A percentile compares a stretch with the other conserved stretches of the same genome.
These are phyloP conservation scores for Amaurobius ferox DNA, from an alignment of 2,888 invertebrate species.

Conservation along the genomic window DNA sequence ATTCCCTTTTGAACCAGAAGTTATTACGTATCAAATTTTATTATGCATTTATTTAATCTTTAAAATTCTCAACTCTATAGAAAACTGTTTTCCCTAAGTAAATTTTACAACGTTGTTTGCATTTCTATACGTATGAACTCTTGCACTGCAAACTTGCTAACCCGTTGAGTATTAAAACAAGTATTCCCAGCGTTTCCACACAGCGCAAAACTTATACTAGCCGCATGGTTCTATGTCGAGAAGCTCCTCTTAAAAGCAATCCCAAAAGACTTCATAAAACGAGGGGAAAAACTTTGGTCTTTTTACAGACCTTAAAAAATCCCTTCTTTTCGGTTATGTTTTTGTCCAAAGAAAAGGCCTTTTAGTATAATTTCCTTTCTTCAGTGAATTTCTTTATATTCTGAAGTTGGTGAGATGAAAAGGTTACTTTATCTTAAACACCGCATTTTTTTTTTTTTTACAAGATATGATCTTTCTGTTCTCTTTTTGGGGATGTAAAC, in stretches of 20 bases:
- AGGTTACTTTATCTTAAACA: conserved; percentile 10
- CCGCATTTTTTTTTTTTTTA: background rate
- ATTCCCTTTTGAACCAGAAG: too few relatives aligned
- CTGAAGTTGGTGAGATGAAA: background rate
- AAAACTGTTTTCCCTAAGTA: too few relatives aligned
- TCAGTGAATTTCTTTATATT: background rate
- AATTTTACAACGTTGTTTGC: too few relatives aligned
- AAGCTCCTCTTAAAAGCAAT: background rate
- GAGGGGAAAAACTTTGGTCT: background rate
- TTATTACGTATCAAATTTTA: too few relatives aligned
- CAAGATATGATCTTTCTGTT: background rate
- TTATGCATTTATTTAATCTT: too few relatives aligned
- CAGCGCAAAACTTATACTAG: background rate
- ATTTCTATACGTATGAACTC: too few relatives aligned
- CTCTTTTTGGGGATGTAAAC: background rate
- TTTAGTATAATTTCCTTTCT: conserved; percentile 7
- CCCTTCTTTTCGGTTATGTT: background rate
- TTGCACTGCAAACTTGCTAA: too few relatives aligned
- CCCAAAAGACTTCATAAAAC: conserved; percentile 1
- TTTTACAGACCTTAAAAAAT: background rate
- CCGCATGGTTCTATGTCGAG: background rate
- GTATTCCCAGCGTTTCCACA: background rate
- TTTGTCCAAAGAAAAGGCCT: background rate
- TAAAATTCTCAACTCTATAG: too few relatives aligned
- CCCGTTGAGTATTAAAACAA: too few relatives aligned